Conservation (phyloP, 2,888 invertebrate species). For the Acrobasis suavella region DNA sequence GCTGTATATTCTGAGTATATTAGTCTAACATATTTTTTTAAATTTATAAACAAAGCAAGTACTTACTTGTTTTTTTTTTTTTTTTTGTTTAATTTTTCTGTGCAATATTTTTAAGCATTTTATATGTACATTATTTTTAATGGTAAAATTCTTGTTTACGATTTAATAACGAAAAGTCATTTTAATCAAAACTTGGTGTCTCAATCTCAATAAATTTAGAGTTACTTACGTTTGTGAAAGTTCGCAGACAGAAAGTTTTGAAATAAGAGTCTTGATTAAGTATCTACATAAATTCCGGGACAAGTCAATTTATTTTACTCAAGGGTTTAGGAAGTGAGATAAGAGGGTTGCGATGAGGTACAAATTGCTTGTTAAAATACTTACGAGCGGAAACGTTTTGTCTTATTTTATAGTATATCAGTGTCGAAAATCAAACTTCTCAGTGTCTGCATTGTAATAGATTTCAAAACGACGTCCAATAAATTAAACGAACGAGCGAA, state of each 20-base stretch:
- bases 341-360: slow-evolving; percentile 19
- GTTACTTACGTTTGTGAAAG: slow-evolving; percentile 21
- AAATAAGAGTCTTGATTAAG: slow-evolving; percentile 34
- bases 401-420: slow-evolving; percentile 12
- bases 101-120: no score
- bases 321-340: slow-evolving; percentile 26
- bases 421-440: no score
- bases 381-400: slow-evolving; percentile 10
- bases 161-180: neutral
- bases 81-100: no score
- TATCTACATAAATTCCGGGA: slow-evolving; percentile 34
- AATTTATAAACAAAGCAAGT: no score
- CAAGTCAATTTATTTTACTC: slow-evolving; percentile 33
- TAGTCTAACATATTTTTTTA: no score
- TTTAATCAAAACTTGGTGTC: slow-evolving; percentile 20
- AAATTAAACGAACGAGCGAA: no score
- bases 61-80: no score
- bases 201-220: slow-evolving; percentile 11
- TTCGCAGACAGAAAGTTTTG: slow-evolving; percentile 29
- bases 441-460: no score
- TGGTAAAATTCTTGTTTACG: no score
- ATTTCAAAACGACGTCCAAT: no score
- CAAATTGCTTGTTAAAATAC: slow-evolving; percentile 23
- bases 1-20: no score
- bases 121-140: no score